A percentile compares a stretch with the other conserved stretches of the same genome.
phyloP scores from a whole-genome alignment of 30 jellyfish, hydroid and myxozoan species.

The Cassiopea andromeda region DNA sequence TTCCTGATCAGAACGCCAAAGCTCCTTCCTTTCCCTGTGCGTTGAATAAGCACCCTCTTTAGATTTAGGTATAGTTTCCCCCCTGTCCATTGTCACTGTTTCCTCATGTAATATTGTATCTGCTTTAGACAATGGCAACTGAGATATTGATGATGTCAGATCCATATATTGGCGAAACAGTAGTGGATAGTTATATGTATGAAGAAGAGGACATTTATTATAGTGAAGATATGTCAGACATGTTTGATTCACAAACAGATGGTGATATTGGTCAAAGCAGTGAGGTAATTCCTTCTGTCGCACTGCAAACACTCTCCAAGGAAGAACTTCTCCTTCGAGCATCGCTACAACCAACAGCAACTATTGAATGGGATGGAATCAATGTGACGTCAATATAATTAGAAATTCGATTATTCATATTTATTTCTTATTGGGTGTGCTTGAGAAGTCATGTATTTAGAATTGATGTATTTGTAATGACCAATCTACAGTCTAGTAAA shows the following conservation, averaged over 20 bases:
- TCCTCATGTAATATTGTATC: not conserved
- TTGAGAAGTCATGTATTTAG: too few species aligned
- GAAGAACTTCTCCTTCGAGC: conserved; percentile 72
- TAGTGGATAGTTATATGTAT: conserved; percentile 29
- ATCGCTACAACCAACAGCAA: conserved; percentile 51
- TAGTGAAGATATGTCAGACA: conserved; percentile 45
- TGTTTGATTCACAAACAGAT: conserved; percentile 51
- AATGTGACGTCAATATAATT: not conserved
- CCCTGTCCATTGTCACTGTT: too few species aligned
- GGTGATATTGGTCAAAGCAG: conserved; percentile 1
- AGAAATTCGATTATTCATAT: not conserved
- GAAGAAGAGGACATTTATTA: conserved; percentile 19
- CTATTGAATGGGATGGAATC: conserved; percentile 6
- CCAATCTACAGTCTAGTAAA: too few species aligned
- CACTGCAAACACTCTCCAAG: conserved; percentile 28
- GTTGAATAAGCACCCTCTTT: too few species aligned
- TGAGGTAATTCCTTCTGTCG: not conserved
- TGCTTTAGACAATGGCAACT: conserved; percentile 34
- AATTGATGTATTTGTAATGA: too few species aligned
- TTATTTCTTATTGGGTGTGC: too few species aligned
- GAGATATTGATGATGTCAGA: conserved; percentile 59
- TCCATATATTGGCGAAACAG: conserved; percentile 56
- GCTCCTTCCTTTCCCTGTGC: too few species aligned
- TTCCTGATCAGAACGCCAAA: too few species aligned
- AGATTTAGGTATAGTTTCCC: too few species aligned